phyloP scores from a whole-genome alignment of 2,113 vertebrate species.

The Ptyas mucosa region DNA sequence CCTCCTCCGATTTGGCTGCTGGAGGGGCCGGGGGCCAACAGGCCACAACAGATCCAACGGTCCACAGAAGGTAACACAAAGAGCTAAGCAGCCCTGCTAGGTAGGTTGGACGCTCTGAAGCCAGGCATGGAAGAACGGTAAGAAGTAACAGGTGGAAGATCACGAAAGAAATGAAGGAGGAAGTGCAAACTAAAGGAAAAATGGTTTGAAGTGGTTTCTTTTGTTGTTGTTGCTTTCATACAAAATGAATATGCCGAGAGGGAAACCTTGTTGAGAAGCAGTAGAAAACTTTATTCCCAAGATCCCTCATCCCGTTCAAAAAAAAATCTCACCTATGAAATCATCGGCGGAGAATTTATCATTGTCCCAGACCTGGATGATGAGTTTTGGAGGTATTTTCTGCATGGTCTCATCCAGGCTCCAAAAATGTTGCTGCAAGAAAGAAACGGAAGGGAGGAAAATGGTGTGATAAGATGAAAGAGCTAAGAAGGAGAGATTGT shows the following conservation, averaged over 20 bases:
- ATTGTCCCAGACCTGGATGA: conserved; percentile 75
- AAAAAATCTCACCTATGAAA: conserved; percentile 59
- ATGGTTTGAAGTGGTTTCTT: neutral
- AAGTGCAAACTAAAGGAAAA: neutral
- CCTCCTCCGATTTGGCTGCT: too few species aligned
- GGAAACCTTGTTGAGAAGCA: neutral
- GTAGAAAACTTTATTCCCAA: neutral
- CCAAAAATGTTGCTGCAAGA: conserved; percentile 66
- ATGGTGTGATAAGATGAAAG: neutral
- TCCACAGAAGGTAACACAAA: neutral
- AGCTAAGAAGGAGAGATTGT: neutral
- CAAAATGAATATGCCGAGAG: neutral
- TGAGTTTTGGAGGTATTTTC: conserved; percentile 68
- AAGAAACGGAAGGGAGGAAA: too few species aligned
- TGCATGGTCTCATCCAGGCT: conserved; percentile 60
- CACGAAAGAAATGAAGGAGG: neutral
- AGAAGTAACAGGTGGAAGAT: too few species aligned
- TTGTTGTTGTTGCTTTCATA: neutral
- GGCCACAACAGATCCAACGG: too few species aligned
- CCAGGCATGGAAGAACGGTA: neutral
- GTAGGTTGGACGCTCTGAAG: neutral
- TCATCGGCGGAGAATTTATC: conserved; percentile 62
- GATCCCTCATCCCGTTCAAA: neutral
- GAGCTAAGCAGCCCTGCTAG: neutral
- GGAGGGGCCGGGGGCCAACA: too few species aligned